phyloP scores from a whole-genome alignment of 2,113 vertebrate species.

The Pachypanchax playfairii region DNA sequence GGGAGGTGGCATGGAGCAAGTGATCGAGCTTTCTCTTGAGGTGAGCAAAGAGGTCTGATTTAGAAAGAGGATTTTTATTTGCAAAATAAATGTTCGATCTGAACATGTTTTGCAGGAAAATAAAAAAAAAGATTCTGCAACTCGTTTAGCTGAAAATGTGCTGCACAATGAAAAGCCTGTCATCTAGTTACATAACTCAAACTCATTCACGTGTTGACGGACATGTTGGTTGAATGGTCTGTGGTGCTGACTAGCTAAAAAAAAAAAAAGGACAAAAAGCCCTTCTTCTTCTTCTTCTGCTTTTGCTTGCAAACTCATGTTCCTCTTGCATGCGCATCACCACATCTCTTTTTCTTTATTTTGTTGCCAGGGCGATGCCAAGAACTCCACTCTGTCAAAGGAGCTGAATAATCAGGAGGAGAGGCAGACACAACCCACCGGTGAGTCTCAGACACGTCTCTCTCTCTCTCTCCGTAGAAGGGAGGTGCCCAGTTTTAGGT shows the following conservation, averaged over 20 bases:
- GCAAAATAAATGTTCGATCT: too few relatives aligned
- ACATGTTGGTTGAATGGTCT: constrained; percentile 1
- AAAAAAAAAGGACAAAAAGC: neutral
- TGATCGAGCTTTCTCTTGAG: constrained; percentile 79
- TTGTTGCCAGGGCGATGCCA: constrained; percentile 82
- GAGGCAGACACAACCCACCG: constrained; percentile 69
- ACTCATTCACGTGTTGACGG: constrained; percentile 31
- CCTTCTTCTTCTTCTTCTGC: constrained; percentile 3
- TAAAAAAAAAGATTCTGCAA: too few relatives aligned
- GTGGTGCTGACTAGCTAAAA: neutral
- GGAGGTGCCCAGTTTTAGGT: constrained; percentile 17
- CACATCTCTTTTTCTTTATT: constrained; percentile 37
- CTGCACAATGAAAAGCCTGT: neutral
- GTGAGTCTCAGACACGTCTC: constrained; percentile 85
- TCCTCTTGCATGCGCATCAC: constrained; percentile 32
- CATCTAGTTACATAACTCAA: neutral
- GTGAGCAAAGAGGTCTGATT: constrained; percentile 74
- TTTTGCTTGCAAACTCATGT: constrained; percentile 8
- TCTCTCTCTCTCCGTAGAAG: neutral
- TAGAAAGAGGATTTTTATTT: too few relatives aligned
- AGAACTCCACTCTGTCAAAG: constrained; percentile 65
- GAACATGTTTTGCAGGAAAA: too few relatives aligned
- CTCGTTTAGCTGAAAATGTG: neutral
- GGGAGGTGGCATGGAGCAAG: constrained; percentile 85
- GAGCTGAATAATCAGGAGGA: constrained; percentile 77